Evolutionary conservation across 2,113 vertebrate species (phyloP), one percentile per base, ranked within the genome.

Genomic region (Oryctolagus cuniculus): DNA sequence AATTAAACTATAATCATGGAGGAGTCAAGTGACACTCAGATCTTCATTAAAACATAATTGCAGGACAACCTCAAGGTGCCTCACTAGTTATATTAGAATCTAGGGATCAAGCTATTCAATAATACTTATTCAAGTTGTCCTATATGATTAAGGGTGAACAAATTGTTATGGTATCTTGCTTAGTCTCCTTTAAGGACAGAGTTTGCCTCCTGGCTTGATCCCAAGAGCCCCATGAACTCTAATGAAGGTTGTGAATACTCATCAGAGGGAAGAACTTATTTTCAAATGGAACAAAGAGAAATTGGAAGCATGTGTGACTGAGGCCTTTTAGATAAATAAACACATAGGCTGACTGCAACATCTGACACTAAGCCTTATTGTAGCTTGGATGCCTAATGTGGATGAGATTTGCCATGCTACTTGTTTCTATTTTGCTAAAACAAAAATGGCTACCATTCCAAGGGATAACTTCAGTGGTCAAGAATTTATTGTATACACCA

Each of bases 371-470:
- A 94, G 0, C 21, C 3, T 85, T 85, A 73, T 92, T 87, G 19
- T 63, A 81, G 44, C 2, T 66, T 38, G 5, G 1, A 16, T 55
- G 22, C 49, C 67, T 78, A 88, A 74, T 61, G 61, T 6, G 4
- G 2, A 38, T 78, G 21, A 38, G 17, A 49, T 51, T 66, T 4
- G 6, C 6, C 13, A 75, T 63, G 36, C 67, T 93, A 53, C 58
- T 95, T 94, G 22, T 75, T 94, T 11, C 34, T 89, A 74, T 55
- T 83, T n/a, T 90, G 16, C 29, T 83, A 79, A 96, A 95, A 78
- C 36, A 77, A 90, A 96, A 94, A 36, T 4, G 31, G 22, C 6
- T 87, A 91, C 66, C 75, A 75, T 75, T 70, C 90, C 58, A 85
- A 89, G 49, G 12, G 51, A 27, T 87, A n/a, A 80, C 8, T 72